Conservation (phyloP, 1,140 invertebrate genomes). For the Drosophila melanogaster region Release_6_plus_ISO1_MT NT_033779.5:6700001-6700500, state of each 20-base stretch:
- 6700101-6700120: slow-evolving; percentile 85
- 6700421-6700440: slow-evolving; percentile 87
- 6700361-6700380: slow-evolving; percentile 78
- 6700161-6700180: slow-evolving; percentile 49
- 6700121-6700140: slow-evolving; percentile 14
- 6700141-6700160: neutral
- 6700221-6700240: slow-evolving; percentile 80
- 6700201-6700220: slow-evolving; percentile 83
- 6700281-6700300: slow-evolving; percentile 79
- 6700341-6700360: slow-evolving; percentile 82
- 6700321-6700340: slow-evolving; percentile 83
- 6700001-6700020: slow-evolving; percentile 79
- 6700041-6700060: slow-evolving; percentile 83
- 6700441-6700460: slow-evolving; percentile 88
- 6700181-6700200: slow-evolving; percentile 83
- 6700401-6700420: slow-evolving; percentile 88
- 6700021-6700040: slow-evolving; percentile 69
- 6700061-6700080: slow-evolving; percentile 81
- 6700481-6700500: slow-evolving; percentile 85
- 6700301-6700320: slow-evolving; percentile 79
- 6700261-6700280: slow-evolving; percentile 79
- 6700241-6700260: slow-evolving; percentile 76
- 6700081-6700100: slow-evolving; percentile 85
- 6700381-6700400: slow-evolving; percentile 86
- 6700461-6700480: slow-evolving; percentile 87